phyloP scores from a whole-genome alignment of 2,888 invertebrate species.

The Ophonus ardosiacus region DNA sequence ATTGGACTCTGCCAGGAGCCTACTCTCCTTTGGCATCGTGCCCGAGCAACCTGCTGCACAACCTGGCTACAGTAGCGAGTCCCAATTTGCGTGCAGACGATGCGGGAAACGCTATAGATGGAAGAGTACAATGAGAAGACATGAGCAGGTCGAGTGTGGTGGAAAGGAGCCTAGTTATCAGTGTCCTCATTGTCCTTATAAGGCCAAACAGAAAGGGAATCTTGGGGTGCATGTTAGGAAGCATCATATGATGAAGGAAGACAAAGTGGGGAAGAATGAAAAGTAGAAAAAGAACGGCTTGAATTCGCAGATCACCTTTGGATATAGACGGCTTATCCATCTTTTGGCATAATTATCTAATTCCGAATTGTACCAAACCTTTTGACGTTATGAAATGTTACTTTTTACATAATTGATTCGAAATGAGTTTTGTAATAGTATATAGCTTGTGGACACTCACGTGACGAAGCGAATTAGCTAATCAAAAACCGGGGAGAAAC shows the following conservation, averaged over 20 bases:
- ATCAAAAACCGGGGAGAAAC: too few species aligned
- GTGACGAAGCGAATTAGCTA: too few species aligned
- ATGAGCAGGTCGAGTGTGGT: slow-evolving; percentile 90
- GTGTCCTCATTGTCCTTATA: slow-evolving; percentile 88
- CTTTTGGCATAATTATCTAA: too few species aligned
- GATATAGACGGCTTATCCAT: too few species aligned
- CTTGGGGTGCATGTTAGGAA: slow-evolving; percentile 89
- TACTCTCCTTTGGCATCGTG: slow-evolving; percentile 67
- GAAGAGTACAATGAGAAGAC: slow-evolving; percentile 90
- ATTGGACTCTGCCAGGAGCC: slow-evolving; percentile 64
- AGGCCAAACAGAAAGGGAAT: slow-evolving; percentile 90
- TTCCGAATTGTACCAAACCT: too few species aligned
- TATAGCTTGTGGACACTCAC: too few species aligned
- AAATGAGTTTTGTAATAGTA: too few species aligned
- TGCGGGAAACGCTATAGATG: slow-evolving; percentile 92
- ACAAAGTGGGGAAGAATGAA: slow-evolving; percentile 46
- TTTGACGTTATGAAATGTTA: too few species aligned
- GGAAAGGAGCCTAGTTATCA: slow-evolving; percentile 90
- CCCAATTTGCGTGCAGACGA: slow-evolving; percentile 87
- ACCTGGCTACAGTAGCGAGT: slow-evolving; percentile 76
- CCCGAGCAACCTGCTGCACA: slow-evolving; percentile 67
- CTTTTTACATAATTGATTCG: too few species aligned
- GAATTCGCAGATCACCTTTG: too few species aligned
- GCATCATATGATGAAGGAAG: slow-evolving; percentile 78
- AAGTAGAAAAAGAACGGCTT: slow-evolving; percentile 4